Evolutionary conservation across 2,113 vertebrate genomes (phyloP), one percentile per base, ranked within the genome.

Genomic region (Trogon surrucura): DNA sequence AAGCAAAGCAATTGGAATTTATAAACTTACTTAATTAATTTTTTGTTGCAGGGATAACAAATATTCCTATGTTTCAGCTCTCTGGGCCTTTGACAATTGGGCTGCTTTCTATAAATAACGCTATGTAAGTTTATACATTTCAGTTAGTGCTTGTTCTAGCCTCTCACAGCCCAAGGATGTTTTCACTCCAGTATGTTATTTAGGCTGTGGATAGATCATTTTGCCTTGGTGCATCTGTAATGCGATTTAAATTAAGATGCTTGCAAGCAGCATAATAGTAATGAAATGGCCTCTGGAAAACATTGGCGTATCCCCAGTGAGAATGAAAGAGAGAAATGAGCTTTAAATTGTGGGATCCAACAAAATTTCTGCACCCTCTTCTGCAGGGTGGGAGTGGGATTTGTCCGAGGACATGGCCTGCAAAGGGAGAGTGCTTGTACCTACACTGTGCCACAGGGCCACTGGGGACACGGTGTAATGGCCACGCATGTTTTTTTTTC

Each of bases 1-100:
- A 73, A 89, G 75, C 71, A 81, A 86, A 95, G 88, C 88, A 80
- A 94, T 53, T 92, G 88, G 87, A 94, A 96, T 92, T 89, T 88
- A 89, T 91, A 96, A 93, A 94, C 86, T 87, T 92, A 75, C 72
- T 74, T 92, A 89, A 96, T 89, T 93, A 91, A 92, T 94, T 93
- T 77, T 67, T 82, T 54, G 89, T 78, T 92, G 83, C 32, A 0
- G 44, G 65, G 57, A 94, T 84, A 83, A 79, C 75, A 95, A 93
- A 92, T 87, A 77, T 89, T 96, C 80, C 86, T 87, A 83, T 72
- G 89, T 82, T 81, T 78, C 89, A 84, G 77, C 88, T 86, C 73
- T 66, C 36, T 16, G 75, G 81, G 65, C 93, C 90, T 94, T 77
- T 83, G 75, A 96, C 94, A 87, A 89, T n/a, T 5, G 13, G 36